phyloP scores from a whole-genome alignment of 2,888 invertebrate species.

The Drosophila fulvimacula region DNA sequence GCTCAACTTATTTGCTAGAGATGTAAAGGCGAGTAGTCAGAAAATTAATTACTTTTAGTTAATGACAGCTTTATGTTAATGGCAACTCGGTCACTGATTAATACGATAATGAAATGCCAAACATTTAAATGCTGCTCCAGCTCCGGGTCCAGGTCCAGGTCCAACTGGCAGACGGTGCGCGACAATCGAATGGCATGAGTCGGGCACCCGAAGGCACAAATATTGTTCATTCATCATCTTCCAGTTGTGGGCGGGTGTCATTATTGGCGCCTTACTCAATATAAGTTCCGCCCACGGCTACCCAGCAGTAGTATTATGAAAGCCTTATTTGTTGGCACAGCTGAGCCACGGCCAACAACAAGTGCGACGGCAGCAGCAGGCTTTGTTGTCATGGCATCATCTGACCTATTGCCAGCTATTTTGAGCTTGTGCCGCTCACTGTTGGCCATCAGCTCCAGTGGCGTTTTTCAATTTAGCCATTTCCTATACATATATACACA shows the following conservation, averaged over 20 bases:
- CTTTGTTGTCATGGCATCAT: conserved; percentile 45
- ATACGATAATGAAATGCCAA: conserved; percentile 50
- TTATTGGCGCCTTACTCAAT: conserved; percentile 55
- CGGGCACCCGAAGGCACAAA: conserved; percentile 14
- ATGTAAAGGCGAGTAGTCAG: conserved; percentile 15
- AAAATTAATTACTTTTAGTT: conserved; percentile 60
- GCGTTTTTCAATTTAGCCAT: conserved; percentile 76
- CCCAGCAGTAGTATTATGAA: conserved; percentile 45
- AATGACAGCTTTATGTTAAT: conserved; percentile 57
- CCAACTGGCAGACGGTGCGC: conserved; percentile 6
- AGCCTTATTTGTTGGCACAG: conserved; percentile 53
- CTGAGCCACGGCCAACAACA: conserved; percentile 28
- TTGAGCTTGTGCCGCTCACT: conserved; percentile 17
- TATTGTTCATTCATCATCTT: conserved; percentile 37
- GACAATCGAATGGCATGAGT: not conserved
- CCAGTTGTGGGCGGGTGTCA: conserved; percentile 37
- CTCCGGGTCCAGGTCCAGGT: not conserved
- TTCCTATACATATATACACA: too few species aligned
- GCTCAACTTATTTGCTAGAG: not conserved
- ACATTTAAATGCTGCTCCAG: conserved; percentile 41
- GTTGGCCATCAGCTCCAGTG: conserved; percentile 60
- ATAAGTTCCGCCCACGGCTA: conserved; percentile 23
- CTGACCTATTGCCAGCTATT: conserved; percentile 39
- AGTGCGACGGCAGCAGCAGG: conserved; percentile 8
- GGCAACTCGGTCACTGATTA: conserved; percentile 40